Evolutionary conservation across 1,140 invertebrate genomes (phyloP).

Genomic region (Temnothorax longispinosus): DNA sequence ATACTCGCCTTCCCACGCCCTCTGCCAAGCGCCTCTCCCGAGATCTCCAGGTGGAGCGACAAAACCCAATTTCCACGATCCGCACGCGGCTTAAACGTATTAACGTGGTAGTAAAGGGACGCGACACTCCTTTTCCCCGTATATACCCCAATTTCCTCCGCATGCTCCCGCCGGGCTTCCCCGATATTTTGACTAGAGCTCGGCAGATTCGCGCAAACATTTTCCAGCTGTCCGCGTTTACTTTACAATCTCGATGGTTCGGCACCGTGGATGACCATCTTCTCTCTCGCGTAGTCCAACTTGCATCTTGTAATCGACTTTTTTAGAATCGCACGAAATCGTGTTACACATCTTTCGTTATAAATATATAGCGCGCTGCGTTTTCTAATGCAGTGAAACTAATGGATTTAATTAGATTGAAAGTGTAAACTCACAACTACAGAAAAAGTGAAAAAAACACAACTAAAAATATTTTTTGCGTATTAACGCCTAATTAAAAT

Average conservation of each 20-base stretch:
- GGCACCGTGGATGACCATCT: not conserved
- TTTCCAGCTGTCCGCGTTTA: slow-evolving; percentile 26
- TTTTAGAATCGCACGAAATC: not conserved
- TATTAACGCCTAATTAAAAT: not conserved
- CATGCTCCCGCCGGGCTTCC: not conserved
- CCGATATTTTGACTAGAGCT: slow-evolving; percentile 20
- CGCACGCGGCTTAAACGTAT: slow-evolving; percentile 72
- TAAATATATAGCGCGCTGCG: not conserved
- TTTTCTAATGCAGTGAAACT: not conserved
- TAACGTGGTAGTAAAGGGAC: slow-evolving; percentile 60
- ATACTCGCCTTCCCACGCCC: not conserved
- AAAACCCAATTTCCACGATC: slow-evolving; percentile 74
- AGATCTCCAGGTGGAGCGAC: slow-evolving; percentile 66
- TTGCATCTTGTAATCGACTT: not conserved
- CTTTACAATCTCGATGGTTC: slow-evolving; percentile 36
- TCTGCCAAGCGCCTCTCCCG: slow-evolving; percentile 19
- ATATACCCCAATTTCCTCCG: slow-evolving; percentile 31
- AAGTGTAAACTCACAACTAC: not conserved
- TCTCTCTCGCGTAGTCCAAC: not conserved
- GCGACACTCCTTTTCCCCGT: not conserved
- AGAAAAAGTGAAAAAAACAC: not conserved
- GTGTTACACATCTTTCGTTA: not conserved
- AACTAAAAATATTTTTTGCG: not conserved
- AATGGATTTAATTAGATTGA: not conserved
- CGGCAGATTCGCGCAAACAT: slow-evolving; percentile 44